A percentile compares a stretch with the other conserved stretches of the same genome.
Evolutionary conservation across 2,888 invertebrate genomes (phyloP).

Genomic region (Molorchus minor): DNA sequence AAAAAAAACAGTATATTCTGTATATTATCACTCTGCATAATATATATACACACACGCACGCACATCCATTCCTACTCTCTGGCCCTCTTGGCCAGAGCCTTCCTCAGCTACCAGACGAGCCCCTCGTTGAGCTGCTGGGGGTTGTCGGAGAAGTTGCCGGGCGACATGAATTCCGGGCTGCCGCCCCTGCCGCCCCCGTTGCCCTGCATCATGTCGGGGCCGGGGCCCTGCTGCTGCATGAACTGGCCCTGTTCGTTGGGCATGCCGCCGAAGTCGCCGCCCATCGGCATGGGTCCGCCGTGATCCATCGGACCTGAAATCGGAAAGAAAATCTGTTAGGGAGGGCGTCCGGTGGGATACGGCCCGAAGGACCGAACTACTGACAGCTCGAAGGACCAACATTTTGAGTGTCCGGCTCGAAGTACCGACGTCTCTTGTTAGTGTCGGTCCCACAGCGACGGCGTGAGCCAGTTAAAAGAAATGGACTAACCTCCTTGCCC

Average conservation of each 20-base stretch:
- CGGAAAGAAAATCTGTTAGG: slow-evolving; percentile 11
- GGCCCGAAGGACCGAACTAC: too few relatives aligned
- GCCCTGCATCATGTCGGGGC: slow-evolving; percentile 69
- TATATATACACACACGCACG: slow-evolving; percentile 35
- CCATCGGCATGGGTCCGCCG: slow-evolving; percentile 72
- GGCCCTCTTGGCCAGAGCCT: slow-evolving; percentile 63
- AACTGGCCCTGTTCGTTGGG: slow-evolving; percentile 71
- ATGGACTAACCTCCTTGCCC: slow-evolving; percentile 82
- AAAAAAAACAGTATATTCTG: slow-evolving; percentile 12
- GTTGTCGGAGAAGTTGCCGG: slow-evolving; percentile 73
- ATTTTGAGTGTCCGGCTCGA: too few relatives aligned
- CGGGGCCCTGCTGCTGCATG: slow-evolving; percentile 66
- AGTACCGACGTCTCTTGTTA: too few relatives aligned
- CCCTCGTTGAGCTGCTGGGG: slow-evolving; percentile 78
- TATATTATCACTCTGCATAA: slow-evolving; percentile 28
- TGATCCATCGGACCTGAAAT: slow-evolving; percentile 76
- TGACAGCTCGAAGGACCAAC: too few relatives aligned
- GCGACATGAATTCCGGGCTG: slow-evolving; percentile 77
- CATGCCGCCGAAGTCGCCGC: slow-evolving; percentile 80
- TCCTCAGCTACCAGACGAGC: slow-evolving; percentile 75
- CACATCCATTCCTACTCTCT: too few relatives aligned
- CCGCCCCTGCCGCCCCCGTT: slow-evolving; percentile 75
- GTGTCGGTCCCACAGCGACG: too few relatives aligned
- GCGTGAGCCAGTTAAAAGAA: too few relatives aligned
- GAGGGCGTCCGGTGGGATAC: too few relatives aligned